phyloP scores from a whole-genome alignment of 2,797 vertebrate genomes.

The Muscicapa striata region DNA sequence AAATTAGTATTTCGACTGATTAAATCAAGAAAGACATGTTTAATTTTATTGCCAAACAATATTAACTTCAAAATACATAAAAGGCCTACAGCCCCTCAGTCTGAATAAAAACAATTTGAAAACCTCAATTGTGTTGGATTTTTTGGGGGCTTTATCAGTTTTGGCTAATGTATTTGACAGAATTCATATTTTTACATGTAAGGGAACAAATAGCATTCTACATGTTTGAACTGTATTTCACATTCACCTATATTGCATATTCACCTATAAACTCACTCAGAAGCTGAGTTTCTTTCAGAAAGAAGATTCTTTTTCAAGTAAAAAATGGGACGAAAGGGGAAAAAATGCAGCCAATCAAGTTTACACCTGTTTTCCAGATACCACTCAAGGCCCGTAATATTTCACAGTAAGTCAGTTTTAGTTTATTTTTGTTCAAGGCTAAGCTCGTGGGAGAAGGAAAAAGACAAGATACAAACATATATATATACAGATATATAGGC shows the following conservation, averaged over 20 bases:
- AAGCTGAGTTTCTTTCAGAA: neutral
- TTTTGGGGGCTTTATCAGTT: neutral
- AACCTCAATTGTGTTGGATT: neutral
- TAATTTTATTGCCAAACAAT: conserved; percentile 56
- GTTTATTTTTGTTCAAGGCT: neutral
- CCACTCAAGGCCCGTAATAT: neutral
- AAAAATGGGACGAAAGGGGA: neutral
- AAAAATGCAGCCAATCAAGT: neutral
- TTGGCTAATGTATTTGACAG: neutral
- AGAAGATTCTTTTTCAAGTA: neutral
- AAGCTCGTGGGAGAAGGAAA: neutral
- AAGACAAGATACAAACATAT: neutral
- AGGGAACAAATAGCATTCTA: neutral
- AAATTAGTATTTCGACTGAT: conserved; percentile 48
- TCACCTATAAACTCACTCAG: neutral
- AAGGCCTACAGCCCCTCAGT: neutral
- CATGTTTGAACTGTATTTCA: neutral
- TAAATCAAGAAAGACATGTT: conserved; percentile 55
- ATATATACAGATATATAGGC: neutral
- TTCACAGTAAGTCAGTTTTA: neutral
- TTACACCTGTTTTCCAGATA: neutral
- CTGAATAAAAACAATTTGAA: conserved; percentile 22
- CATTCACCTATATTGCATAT: neutral
- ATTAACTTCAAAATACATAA: conserved; percentile 58
- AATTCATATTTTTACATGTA: neutral